Conservation (phyloP, 2,797 vertebrate species). For the Hephaestus fuliginosus region DNA sequence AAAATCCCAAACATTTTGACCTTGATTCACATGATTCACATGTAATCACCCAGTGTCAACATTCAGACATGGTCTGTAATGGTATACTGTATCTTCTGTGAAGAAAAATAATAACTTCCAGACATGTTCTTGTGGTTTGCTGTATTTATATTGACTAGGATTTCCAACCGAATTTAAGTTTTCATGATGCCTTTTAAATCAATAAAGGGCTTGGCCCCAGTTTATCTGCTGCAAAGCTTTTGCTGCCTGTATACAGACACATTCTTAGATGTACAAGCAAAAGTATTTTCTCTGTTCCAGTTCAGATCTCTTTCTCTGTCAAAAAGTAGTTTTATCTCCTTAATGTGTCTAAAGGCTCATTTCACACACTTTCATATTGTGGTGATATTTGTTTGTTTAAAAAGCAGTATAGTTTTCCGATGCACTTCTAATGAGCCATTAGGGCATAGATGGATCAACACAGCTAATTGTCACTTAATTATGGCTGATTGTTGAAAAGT, state of each 20-base stretch:
- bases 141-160: constrained; percentile 22
- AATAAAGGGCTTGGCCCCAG: constrained; percentile 40
- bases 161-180: constrained; percentile 17
- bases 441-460: constrained; percentile 10
- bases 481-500: background rate
- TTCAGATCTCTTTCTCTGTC: constrained; percentile 18
- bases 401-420: background rate
- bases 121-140: constrained; percentile 13
- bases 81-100: background rate
- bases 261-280: constrained; percentile 19
- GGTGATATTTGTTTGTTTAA: constrained; percentile 10
- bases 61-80: no score
- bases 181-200: constrained; percentile 44
- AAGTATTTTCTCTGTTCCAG: constrained; percentile 15
- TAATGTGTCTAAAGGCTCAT: background rate
- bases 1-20: background rate
- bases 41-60: no score
- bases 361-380: background rate
- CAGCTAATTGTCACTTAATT: constrained; percentile 7
- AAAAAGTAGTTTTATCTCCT: constrained; percentile 11
- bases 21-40: no score
- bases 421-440: background rate
- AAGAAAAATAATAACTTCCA: background rate
- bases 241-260: constrained; percentile 17
- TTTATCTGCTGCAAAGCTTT: constrained; percentile 42